Percentiles rank a stretch among this genome's conserved stretches.
These are phyloP conservation scores for Callopanchax toddi DNA, from an alignment of 2,113 vertebrate genomes.

Conservation along the genomic window DNA sequence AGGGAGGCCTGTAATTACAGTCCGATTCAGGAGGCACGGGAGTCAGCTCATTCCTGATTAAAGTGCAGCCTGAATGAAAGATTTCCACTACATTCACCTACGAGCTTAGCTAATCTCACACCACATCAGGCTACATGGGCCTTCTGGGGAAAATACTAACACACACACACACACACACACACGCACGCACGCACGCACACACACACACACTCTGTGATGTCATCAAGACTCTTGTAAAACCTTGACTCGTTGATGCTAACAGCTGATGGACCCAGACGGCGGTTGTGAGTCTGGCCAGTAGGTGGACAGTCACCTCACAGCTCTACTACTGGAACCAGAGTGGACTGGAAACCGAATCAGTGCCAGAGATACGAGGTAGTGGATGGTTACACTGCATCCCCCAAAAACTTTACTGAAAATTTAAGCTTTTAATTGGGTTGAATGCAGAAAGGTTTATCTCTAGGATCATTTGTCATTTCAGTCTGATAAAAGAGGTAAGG, in stretches of 20 bases:
- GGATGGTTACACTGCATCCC: too few species aligned
- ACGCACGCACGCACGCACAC: neutral
- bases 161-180: neutral
- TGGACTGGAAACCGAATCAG: conserved; percentile 51
- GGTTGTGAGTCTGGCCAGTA: conserved; percentile 39
- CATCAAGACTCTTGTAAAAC: conserved; percentile 19
- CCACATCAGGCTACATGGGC: conserved; percentile 24
- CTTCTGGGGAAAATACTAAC: too few species aligned
- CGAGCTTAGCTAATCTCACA: conserved; percentile 55
- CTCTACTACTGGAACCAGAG: conserved; percentile 58
- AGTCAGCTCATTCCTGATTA: conserved; percentile 68
- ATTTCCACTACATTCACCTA: conserved; percentile 63
- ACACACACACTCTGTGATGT: neutral
- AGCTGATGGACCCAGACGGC: conserved; percentile 32
- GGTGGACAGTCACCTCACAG: conserved; percentile 54
- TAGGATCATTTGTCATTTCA: too few species aligned
- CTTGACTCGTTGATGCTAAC: conserved; percentile 23
- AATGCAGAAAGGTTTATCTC: too few species aligned
- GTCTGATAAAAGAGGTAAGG: too few species aligned
- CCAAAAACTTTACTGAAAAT: too few species aligned
- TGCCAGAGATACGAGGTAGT: too few species aligned
- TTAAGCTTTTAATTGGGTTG: too few species aligned
- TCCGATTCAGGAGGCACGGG: conserved; percentile 68
- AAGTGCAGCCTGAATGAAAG: conserved; percentile 39
- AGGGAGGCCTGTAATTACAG: conserved; percentile 67